Conservation (phyloP, 2,113 vertebrate genomes). For the Sula dactylatra region DNA sequence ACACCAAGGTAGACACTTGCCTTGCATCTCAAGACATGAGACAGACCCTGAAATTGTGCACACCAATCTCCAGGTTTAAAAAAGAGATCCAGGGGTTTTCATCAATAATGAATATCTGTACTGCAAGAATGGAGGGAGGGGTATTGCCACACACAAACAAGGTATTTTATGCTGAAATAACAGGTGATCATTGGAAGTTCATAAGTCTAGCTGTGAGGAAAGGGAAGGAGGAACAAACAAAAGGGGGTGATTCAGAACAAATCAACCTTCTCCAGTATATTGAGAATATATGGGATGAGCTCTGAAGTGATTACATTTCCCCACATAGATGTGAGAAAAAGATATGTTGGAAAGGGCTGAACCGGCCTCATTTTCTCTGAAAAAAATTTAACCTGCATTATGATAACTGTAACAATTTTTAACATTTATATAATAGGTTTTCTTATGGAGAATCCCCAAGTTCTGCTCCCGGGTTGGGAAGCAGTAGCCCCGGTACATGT, state of each 20-base stretch:
- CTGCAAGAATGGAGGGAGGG: neutral
- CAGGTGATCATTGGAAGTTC: neutral
- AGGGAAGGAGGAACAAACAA: neutral
- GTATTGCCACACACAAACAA: neutral
- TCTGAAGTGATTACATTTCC: neutral
- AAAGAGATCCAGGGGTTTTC: neutral
- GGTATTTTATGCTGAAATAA: neutral
- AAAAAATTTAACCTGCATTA: neutral
- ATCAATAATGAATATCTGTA: neutral
- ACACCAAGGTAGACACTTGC: neutral
- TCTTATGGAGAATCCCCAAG: neutral
- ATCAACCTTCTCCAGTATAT: neutral
- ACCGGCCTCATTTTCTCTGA: neutral
- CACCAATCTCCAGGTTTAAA: neutral
- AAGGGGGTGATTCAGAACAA: neutral
- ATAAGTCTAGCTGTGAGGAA: neutral
- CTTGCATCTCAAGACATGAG: neutral
- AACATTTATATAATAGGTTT: neutral
- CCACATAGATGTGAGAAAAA: neutral
- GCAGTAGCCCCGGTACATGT: neutral
- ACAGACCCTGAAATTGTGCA: neutral
- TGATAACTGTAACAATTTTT: neutral
- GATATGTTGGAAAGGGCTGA: neutral
- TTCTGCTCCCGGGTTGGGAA: neutral
- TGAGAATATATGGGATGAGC: neutral